Base-by-base conservation (phyloP, 2,797 vertebrate species). In the Cossypha heuglini region DNA sequence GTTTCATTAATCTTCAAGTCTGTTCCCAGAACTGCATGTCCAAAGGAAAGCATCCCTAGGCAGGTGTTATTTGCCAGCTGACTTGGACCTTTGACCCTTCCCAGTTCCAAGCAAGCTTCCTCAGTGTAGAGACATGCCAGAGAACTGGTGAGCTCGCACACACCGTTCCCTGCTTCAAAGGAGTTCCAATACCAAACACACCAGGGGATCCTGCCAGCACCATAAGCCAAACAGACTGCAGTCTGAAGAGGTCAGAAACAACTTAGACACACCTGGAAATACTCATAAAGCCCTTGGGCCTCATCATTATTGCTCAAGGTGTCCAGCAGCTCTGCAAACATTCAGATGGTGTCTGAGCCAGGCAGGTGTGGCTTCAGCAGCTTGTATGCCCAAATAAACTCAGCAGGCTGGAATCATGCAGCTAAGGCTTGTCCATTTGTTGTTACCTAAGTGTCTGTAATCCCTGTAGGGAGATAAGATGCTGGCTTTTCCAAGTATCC, bases 121-220 rank as follows among this genome's bases (percentile, higher is more conserved):
- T 83, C 0, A 0, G 58, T 2, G 0, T 24, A 26, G 73, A 18
- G 42, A 58, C 1, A 4, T 7, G 16, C 62, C 11, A 1, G 46
- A 61, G 77, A 67, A 46, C 28, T 40, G 33, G 79, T 67, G 80
- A 81, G 21, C 74, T 91, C 42, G 38, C 86, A 93, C 82, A 71
- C 46, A 57, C 40, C 0, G 0, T 71, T 69, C 84, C 49, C 46
- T 84, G 58, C 82, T 94, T 97, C 92, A 94, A 78, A 95, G 78
- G 57, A 55, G 16, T 22, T 91, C 18, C 5, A 40, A 40, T 51
- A 40, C 67, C 57, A 91, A 76, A 48, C 63, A n/a, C 73, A 78
- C 2, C 35, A n/a, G 72, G 63, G 17, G 58, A 72, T 76, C 68
- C 86, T 94, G 91, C 75, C 87, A 94, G 89, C 58, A 86, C 58